Evolutionary conservation across 2,113 vertebrate genomes (phyloP).

Genomic region (Platichthys flesus): DNA sequence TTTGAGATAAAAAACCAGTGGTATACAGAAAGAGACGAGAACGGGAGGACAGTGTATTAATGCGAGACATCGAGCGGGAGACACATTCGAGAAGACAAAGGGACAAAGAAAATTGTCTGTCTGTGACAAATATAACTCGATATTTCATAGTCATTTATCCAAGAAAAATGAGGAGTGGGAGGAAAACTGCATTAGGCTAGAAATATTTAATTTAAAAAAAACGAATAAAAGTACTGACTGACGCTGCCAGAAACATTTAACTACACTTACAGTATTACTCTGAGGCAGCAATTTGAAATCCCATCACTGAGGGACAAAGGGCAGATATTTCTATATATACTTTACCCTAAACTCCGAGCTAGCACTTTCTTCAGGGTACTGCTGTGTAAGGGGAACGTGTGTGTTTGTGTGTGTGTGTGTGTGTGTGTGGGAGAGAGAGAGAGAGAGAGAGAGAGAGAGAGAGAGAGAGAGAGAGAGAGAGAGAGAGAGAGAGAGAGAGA

Average conservation of each 20-base stretch:
- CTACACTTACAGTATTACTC: conserved; percentile 12
- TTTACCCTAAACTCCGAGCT: conserved; percentile 44
- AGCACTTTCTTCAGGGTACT: conserved; percentile 27
- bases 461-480: neutral
- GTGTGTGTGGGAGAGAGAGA: neutral
- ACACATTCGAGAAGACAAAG: conserved; percentile 75
- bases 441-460: no score
- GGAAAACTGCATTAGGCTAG: conserved; percentile 9
- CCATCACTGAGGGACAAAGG: neutral
- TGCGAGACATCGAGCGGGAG: conserved; percentile 61
- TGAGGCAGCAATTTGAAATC: conserved; percentile 23
- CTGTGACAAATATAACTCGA: conserved; percentile 7
- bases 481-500: no score
- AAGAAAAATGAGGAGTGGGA: neutral
- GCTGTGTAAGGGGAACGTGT: conserved; percentile 30
- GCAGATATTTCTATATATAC: neutral
- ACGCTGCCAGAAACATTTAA: conserved; percentile 23
- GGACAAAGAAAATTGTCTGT: conserved; percentile 46
- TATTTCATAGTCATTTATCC: conserved; percentile 5
- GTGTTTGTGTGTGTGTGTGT: conserved; percentile 15
- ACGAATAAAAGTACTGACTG: neutral
- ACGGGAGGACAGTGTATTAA: conserved; percentile 65
- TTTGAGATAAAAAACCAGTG: conserved; percentile 76
- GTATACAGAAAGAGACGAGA: conserved; percentile 77
- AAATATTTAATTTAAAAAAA: conserved; percentile 15